Evolutionary conservation across 2,113 vertebrate species (phyloP).

Genomic region (Neolamprologus falcicula): DNA sequence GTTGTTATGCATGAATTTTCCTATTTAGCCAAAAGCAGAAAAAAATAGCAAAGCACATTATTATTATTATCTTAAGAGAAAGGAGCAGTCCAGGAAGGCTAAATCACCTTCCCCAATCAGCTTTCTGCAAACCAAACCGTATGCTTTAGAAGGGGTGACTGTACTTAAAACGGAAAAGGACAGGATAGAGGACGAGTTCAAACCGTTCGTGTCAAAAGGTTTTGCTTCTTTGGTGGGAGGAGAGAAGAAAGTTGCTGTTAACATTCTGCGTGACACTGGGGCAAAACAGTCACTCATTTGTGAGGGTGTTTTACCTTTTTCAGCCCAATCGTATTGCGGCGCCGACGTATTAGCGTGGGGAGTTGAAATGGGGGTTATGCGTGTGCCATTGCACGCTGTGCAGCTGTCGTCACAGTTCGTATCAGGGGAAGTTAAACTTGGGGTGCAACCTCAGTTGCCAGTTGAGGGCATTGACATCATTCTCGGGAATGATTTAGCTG

Average conservation of each 20-base stretch:
- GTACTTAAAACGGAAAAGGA: not conserved
- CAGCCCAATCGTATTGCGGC: fast-evolving
- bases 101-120: not conserved
- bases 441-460: not conserved
- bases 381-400: not conserved
- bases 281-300: not conserved
- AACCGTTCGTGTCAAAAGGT: fast-evolving
- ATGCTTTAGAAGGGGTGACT: not conserved
- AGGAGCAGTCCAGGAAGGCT: not conserved
- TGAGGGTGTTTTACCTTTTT: not conserved
- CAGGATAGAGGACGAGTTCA: fast-evolving
- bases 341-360: fast-evolving
- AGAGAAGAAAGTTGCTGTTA: not conserved
- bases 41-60: not conserved
- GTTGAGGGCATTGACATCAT: not conserved
- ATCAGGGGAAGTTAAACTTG: not conserved
- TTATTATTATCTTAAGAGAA: not conserved
- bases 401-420: not conserved
- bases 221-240: not conserved
- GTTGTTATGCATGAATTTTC: not conserved
- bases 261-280: not conserved
- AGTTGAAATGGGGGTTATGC: fast-evolving
- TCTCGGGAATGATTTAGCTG: fast-evolving
- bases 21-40: not conserved
- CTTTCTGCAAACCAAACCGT: not conserved